phyloP scores from a whole-genome alignment of 1,140 invertebrate species.

The Apis florea region DNA sequence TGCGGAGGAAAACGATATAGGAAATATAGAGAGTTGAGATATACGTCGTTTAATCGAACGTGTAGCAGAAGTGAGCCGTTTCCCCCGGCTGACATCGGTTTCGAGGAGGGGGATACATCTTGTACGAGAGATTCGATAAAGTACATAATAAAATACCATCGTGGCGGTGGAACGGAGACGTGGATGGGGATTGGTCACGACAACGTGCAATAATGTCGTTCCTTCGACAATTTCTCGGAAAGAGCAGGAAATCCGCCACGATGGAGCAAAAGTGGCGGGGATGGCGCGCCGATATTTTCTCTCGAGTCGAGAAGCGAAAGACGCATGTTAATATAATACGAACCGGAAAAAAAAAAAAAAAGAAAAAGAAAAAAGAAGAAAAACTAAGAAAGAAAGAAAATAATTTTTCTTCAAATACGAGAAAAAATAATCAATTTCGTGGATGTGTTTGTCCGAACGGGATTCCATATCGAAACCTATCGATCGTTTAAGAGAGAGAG shows the following conservation, averaged over 20 bases:
- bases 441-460: too few relatives aligned
- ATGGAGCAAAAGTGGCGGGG: constrained; percentile 50
- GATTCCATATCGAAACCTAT: not conserved
- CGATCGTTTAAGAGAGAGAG: constrained; percentile 1
- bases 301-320: constrained; percentile 17
- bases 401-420: not conserved
- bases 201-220: constrained; percentile 63
- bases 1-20: too few relatives aligned
- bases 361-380: not conserved
- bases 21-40: not conserved
- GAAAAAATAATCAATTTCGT: too few relatives aligned
- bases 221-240: constrained; percentile 51
- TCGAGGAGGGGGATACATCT: constrained; percentile 2
- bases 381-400: not conserved
- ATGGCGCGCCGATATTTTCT: constrained; percentile 28
- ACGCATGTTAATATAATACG: constrained; percentile 38
- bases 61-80: not conserved
- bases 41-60: not conserved
- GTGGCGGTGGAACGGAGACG: constrained; percentile 34
- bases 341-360: not conserved
- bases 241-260: constrained; percentile 29
- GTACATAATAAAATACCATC: constrained; percentile 58
- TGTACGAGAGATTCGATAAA: constrained; percentile 51
- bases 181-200: constrained; percentile 56
- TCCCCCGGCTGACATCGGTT: not conserved